Evolutionary conservation across 2,888 invertebrate genomes (phyloP).

Genomic region (Melipona bicolor): DNA sequence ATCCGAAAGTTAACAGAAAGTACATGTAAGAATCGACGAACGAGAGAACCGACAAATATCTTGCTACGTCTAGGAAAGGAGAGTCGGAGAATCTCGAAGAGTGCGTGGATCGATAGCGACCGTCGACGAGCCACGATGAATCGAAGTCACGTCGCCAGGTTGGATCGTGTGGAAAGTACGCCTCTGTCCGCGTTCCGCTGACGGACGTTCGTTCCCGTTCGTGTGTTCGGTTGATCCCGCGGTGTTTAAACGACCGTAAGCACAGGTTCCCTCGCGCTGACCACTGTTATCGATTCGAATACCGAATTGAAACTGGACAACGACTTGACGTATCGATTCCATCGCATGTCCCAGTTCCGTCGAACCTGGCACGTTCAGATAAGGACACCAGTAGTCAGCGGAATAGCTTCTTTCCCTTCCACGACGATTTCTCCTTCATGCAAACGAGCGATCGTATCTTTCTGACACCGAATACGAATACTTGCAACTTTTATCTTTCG

Average conservation of each 20-base stretch:
- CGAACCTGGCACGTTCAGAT: slow-evolving; percentile 63
- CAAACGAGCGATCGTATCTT: background rate
- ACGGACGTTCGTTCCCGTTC: slow-evolving; percentile 10
- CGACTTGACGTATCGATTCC: slow-evolving; percentile 78
- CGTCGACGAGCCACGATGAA: slow-evolving; percentile 1
- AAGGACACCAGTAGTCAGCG: slow-evolving; percentile 65
- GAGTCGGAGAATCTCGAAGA: background rate
- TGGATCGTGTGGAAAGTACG: slow-evolving; percentile 1
- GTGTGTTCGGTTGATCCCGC: background rate
- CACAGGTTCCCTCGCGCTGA: slow-evolving; percentile 39
- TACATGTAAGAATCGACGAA: no score
- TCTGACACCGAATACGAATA: no score
- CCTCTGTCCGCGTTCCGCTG: background rate
- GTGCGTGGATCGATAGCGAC: background rate
- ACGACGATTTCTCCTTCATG: background rate
- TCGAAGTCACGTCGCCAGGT: background rate
- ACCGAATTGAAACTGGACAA: slow-evolving; percentile 78
- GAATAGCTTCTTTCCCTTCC: background rate
- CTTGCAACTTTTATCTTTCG: no score
- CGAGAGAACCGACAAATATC: background rate
- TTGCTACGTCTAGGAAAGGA: background rate
- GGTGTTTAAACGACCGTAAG: slow-evolving; percentile 45
- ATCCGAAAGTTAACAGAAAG: no score
- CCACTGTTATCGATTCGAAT: slow-evolving; percentile 72
- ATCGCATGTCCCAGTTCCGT: slow-evolving; percentile 77